Conservation (phyloP, 2,888 invertebrate genomes). For the Luperina nickerlii region DNA sequence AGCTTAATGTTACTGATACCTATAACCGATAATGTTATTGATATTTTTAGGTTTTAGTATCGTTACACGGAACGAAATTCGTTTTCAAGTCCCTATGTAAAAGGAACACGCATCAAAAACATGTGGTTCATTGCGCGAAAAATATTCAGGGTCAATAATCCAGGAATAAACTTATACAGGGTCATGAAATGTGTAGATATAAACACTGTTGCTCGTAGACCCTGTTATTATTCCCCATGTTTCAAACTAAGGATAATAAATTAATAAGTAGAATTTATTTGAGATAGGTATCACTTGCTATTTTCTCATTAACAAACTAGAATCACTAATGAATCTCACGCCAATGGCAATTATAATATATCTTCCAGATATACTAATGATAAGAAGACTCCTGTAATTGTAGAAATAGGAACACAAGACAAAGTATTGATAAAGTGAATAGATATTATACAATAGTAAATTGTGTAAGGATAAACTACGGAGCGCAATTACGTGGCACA, state of each 20-base stretch:
- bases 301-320: conserved; percentile 16
- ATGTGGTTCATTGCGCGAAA: not conserved
- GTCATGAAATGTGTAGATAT: not conserved
- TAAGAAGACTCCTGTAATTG: conserved; percentile 24
- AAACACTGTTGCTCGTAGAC: not conserved
- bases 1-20: no score
- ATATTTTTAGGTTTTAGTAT: no score
- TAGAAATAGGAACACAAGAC: conserved; percentile 23
- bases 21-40: no score
- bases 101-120: conserved; percentile 19
- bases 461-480: conserved; percentile 46
- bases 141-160: conserved; percentile 6
- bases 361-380: conserved; percentile 23
- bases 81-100: no score
- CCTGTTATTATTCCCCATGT: not conserved
- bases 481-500: conserved; percentile 46
- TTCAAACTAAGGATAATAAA: not conserved
- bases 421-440: conserved; percentile 50
- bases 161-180: not conserved
- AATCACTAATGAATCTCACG: conserved; percentile 8
- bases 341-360: conserved; percentile 21
- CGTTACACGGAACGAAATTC: no score
- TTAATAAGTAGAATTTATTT: not conserved
- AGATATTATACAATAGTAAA: conserved; percentile 54
- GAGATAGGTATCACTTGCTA: not conserved